phyloP scores from a whole-genome alignment of 2,797 vertebrate species.

The Gouania willdenowi region DNA sequence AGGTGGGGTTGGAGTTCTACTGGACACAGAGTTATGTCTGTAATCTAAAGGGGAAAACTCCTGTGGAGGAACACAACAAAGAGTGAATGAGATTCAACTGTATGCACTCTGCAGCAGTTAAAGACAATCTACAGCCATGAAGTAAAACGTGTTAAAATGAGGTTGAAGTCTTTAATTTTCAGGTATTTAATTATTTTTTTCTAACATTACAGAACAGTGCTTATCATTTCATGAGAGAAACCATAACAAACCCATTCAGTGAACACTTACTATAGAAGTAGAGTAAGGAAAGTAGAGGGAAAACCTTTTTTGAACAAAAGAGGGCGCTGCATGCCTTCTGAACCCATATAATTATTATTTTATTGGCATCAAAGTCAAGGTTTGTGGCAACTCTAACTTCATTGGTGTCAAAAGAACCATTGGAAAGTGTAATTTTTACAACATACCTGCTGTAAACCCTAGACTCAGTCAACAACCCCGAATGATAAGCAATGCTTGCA shows the following conservation, averaged over 20 bases:
- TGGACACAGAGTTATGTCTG: conserved; percentile 71
- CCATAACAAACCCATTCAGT: neutral
- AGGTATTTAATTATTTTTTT: too few species aligned
- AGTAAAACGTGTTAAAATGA: conserved; percentile 10
- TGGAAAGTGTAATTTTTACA: too few species aligned
- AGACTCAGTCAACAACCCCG: too few species aligned
- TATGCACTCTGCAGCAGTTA: conserved; percentile 12
- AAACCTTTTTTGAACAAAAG: conserved; percentile 40
- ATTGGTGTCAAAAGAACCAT: too few species aligned
- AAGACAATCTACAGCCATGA: conserved; percentile 26
- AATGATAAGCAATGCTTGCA: too few species aligned
- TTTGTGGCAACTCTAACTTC: too few species aligned
- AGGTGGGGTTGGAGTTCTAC: conserved; percentile 76
- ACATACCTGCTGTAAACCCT: too few species aligned
- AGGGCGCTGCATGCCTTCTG: conserved; percentile 44
- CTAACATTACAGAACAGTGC: too few species aligned
- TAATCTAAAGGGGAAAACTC: conserved; percentile 68
- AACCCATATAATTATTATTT: conserved; percentile 11
- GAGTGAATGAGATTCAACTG: conserved; percentile 1
- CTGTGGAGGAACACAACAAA: conserved; percentile 35
- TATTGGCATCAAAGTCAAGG: neutral
- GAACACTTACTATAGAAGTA: conserved; percentile 3
- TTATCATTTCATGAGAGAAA: neutral
- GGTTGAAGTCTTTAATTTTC: neutral
- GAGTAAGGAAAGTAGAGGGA: neutral